Conservation (phyloP, 2,888 invertebrate species). For the Hydriomena furcata region DNA sequence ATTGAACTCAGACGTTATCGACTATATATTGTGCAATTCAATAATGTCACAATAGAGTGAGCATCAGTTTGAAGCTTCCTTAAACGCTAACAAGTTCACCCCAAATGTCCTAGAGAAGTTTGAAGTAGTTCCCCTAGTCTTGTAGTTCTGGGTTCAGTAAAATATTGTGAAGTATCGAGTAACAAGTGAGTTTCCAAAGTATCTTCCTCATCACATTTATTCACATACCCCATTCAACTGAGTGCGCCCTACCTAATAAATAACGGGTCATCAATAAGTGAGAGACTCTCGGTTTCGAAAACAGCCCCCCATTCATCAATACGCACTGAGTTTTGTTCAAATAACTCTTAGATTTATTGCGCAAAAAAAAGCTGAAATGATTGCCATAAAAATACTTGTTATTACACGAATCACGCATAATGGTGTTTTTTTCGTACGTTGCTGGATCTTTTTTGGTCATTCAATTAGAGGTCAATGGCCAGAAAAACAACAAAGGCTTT, state of each 20-base stretch:
- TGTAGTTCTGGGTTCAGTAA: not conserved
- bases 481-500: no score
- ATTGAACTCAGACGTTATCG: no score
- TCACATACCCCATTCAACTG: conserved; percentile 53
- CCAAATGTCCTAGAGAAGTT: no score
- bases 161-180: conserved; percentile 8
- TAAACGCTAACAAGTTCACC: no score
- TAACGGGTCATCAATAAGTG: conserved; percentile 72
- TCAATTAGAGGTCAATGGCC: no score
- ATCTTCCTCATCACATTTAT: conserved; percentile 43
- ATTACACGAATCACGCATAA: not conserved
- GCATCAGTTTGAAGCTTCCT: no score
- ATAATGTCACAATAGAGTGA: no score
- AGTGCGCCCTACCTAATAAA: conserved; percentile 63
- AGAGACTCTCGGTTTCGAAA: conserved; percentile 55
- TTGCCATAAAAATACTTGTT: conserved; percentile 9
- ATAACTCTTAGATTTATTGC: conserved; percentile 18
- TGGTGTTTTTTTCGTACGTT: not conserved
- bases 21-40: no score
- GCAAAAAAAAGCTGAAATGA: conserved; percentile 8
- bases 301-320: conserved; percentile 59
- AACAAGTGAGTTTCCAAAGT: conserved; percentile 21
- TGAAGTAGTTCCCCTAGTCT: no score
- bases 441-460: no score
- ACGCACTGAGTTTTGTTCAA: conserved; percentile 31